phyloP scores from a whole-genome alignment of 2,797 vertebrate genomes.

The Callimico goeldii region DNA sequence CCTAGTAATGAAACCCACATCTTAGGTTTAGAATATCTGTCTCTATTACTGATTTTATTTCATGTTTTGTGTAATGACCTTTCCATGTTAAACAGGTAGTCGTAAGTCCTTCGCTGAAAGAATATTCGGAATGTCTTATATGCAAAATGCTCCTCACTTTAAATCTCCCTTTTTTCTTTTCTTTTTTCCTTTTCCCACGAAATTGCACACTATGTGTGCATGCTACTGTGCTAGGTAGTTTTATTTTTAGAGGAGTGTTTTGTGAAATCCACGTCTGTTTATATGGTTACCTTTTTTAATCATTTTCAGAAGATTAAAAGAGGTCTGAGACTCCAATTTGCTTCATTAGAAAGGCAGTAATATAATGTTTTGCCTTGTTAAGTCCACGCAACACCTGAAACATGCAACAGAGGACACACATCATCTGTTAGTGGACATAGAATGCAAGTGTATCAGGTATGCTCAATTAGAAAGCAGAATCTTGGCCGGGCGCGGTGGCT shows the following conservation, averaged over 20 bases:
- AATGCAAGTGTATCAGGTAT: background rate
- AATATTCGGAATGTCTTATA: background rate
- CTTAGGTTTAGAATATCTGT: background rate
- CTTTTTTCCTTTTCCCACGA: background rate
- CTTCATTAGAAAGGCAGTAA: background rate
- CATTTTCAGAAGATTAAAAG: background rate
- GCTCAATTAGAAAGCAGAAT: background rate
- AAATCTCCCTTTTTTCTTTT: background rate
- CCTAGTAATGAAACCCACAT: background rate
- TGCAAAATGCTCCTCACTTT: background rate
- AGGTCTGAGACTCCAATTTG: background rate
- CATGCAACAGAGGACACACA: background rate
- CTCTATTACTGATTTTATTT: background rate
- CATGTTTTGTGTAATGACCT: background rate
- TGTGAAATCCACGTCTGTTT: background rate
- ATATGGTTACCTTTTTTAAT: background rate
- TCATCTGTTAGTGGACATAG: background rate
- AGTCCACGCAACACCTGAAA: background rate
- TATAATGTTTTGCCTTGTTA: background rate
- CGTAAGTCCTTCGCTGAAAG: background rate
- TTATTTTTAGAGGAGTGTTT: background rate
- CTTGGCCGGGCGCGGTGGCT: too few species aligned
- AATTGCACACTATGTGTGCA: rapidly evolving
- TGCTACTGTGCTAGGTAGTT: background rate
- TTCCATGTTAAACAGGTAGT: background rate